These are phyloP conservation scores for Drosophila kuntzei DNA, from an alignment of 2,888 invertebrate genomes.

Conservation along the genomic window DNA sequence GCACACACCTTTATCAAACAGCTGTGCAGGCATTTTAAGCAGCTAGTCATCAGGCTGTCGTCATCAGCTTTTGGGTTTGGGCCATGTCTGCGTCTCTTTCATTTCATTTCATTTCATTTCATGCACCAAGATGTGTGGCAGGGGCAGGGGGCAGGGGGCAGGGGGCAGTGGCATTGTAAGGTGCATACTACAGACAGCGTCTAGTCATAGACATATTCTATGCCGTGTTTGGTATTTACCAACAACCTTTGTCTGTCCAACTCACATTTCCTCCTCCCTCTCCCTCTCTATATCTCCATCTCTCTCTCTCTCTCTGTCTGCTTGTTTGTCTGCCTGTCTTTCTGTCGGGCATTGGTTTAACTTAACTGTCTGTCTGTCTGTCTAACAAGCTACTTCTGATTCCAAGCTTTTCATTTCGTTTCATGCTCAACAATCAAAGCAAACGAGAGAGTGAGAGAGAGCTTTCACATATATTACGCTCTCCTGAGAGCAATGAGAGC, in stretches of 20 bases:
- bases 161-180: conserved; percentile 36
- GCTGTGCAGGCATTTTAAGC: conserved; percentile 81
- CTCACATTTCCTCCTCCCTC: conserved; percentile 27
- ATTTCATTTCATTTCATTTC: conserved; percentile 5
- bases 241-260: conserved; percentile 55
- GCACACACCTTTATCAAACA: conserved; percentile 55
- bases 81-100: conserved; percentile 42
- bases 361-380: conserved; percentile 3
- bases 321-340: conserved; percentile 1
- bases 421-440: neutral
- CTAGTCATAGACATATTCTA: conserved; percentile 56
- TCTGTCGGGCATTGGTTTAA: too few species aligned
- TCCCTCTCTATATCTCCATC: conserved; percentile 45
- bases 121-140: neutral
- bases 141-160: neutral
- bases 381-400: conserved; percentile 43
- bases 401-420: conserved; percentile 32
- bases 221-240: conserved; percentile 30
- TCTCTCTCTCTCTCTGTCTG: conserved; percentile 3
- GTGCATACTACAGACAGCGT: conserved; percentile 53
- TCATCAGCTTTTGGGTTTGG: conserved; percentile 41
- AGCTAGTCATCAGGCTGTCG: conserved; percentile 73
- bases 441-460: neutral
- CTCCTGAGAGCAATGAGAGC: neutral
- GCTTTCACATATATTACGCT: neutral